phyloP scores from a whole-genome alignment of 2,888 invertebrate species.

The Leucoptera coffeella region DNA sequence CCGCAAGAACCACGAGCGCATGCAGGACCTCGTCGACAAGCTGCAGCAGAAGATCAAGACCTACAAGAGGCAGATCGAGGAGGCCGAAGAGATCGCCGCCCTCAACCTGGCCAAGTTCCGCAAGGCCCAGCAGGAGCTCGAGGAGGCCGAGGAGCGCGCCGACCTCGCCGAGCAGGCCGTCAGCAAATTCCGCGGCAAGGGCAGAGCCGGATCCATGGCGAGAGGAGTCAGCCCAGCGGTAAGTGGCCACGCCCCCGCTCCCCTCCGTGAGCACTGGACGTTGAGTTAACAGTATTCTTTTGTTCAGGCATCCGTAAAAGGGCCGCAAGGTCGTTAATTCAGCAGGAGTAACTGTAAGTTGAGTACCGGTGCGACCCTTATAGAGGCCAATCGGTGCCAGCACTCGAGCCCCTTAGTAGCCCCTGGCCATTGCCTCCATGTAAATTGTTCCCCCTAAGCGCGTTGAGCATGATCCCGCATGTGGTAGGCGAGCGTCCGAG shows the following conservation, averaged over 20 bases:
- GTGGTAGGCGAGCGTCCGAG: too few relatives aligned
- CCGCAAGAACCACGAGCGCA: slow-evolving; percentile 99
- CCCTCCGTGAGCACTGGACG: too few relatives aligned
- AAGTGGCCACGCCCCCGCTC: slow-evolving; percentile 46
- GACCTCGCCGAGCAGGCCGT: slow-evolving; percentile 96
- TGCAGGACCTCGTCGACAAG: slow-evolving; percentile 99
- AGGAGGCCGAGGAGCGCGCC: slow-evolving; percentile 95
- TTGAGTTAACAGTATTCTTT: too few relatives aligned
- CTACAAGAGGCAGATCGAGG: slow-evolving; percentile 99
- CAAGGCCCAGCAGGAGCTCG: slow-evolving; percentile 92
- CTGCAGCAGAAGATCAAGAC: slow-evolving; percentile 99
- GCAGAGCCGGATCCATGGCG: slow-evolving; percentile 85
- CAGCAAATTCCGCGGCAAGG: slow-evolving; percentile 95
- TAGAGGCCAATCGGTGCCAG: neutral
- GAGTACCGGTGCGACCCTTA: too few relatives aligned
- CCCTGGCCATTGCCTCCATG: too few relatives aligned
- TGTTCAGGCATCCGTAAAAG: slow-evolving; percentile 48
- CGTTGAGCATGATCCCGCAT: too few relatives aligned
- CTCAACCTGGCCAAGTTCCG: slow-evolving; percentile 98
- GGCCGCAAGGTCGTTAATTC: slow-evolving; percentile 31
- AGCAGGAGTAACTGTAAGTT: slow-evolving; percentile 53
- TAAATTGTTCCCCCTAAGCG: too few relatives aligned
- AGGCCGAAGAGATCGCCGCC: slow-evolving; percentile 97
- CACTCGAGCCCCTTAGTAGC: too few relatives aligned
- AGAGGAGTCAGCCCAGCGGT: slow-evolving; percentile 90